A percentile compares a stretch with the other conserved stretches of the same genome.
Conservation (phyloP, 2,797 vertebrate species). For the Sibirionetta formosa region DNA sequence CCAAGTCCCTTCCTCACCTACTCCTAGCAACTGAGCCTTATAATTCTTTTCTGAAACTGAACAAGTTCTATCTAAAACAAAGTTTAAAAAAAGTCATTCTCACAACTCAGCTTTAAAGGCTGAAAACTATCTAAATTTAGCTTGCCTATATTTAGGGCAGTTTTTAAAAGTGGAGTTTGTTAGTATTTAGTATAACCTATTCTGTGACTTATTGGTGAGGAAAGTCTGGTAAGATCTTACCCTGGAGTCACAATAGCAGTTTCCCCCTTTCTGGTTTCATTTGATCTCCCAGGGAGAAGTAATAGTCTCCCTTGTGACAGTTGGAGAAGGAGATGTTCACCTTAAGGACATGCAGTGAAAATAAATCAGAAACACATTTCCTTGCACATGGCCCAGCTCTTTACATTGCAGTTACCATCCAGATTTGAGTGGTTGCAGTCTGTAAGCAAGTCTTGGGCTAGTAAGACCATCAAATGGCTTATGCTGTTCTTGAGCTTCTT, state of each 20-base stretch:
- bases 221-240: conserved; percentile 38
- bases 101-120: neutral
- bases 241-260: conserved; percentile 50
- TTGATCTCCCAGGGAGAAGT: conserved; percentile 52
- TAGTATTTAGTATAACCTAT: neutral
- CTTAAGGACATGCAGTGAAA: conserved; percentile 54
- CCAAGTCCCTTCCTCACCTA: neutral
- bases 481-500: conserved; percentile 65
- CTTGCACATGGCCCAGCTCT: neutral
- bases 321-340: conserved; percentile 35
- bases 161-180: neutral
- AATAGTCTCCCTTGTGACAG: conserved; percentile 51
- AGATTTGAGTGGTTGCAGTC: conserved; percentile 48
- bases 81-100: neutral
- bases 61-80: neutral
- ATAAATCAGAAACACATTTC: conserved; percentile 41
- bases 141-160: neutral
- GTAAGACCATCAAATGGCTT: conserved; percentile 59
- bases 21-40: neutral
- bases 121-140: neutral
- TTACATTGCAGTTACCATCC: conserved; percentile 17
- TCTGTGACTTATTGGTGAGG: neutral
- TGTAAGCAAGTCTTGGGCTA: conserved; percentile 32
- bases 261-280: conserved; percentile 63
- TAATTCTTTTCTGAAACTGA: neutral